phyloP scores from a whole-genome alignment of 2,113 vertebrate genomes.

The Megaceryle torquata region DNA sequence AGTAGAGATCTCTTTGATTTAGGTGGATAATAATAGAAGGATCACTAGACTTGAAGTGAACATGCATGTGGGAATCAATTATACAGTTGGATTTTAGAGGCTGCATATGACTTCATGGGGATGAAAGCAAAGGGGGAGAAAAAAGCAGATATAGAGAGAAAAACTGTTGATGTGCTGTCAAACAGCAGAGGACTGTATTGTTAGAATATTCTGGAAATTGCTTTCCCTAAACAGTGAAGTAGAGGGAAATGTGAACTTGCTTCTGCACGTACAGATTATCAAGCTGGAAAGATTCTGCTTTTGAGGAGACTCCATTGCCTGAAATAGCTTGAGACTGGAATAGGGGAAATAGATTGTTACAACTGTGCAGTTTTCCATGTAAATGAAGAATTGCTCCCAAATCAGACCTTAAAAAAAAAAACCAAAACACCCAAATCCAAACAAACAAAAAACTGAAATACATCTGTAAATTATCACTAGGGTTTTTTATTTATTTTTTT shows the following conservation, averaged over 20 bases:
- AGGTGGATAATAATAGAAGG: not conserved
- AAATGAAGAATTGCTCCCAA: not conserved
- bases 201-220: not conserved
- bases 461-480: not conserved
- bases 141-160: not conserved
- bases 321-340: not conserved
- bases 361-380: not conserved
- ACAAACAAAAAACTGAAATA: not conserved
- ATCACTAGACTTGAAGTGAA: not conserved
- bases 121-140: not conserved
- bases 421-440: not conserved
- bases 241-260: not conserved
- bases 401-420: not conserved
- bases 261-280: not conserved
- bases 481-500: not conserved
- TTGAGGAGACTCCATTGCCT: not conserved
- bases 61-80: accelerated
- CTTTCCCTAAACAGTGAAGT: not conserved
- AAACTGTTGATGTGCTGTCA: not conserved
- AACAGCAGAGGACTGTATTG: not conserved
- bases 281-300: not conserved
- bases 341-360: not conserved
- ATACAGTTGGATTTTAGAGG: not conserved
- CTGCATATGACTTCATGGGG: not conserved
- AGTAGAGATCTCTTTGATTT: not conserved